Evolutionary conservation across 1,140 invertebrate species (phyloP), one percentile per base, ranked within the genome.

Genomic region (Radopholus similis): DNA sequence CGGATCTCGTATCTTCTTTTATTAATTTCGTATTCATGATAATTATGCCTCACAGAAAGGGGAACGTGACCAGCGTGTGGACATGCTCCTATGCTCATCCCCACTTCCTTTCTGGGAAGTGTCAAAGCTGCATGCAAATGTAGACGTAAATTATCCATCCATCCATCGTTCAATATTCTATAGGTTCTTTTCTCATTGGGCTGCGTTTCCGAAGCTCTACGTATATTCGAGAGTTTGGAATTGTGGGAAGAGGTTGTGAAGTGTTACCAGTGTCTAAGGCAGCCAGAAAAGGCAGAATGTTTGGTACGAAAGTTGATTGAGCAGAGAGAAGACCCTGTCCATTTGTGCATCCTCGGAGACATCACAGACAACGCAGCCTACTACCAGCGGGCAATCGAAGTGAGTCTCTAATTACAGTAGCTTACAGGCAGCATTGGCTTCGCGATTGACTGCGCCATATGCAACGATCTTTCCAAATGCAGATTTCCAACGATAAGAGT

Each of bases 161-260:
- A n/a, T n/a, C n/a, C n/a, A n/a, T n/a, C n/a, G n/a, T n/a, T n/a
- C n/a, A n/a, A n/a, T n/a, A n/a, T n/a, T n/a, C n/a, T n/a, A n/a
- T n/a, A n/a, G 13, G 63, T 71, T 38, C 53, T 71, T 26, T n/a
- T 59, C 44, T 73, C 70, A n/a, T 40, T 71, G 9, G 69, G 69
- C 9, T 71, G 69, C 26, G 9, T 73, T 38, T 63, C 69, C 11
- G 60, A 71, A 11, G 70, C 70, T 51, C n/a, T 71, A 9, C n/a
- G 21, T 21, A 71, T 73, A n/a, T 71, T 49, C 30, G 69, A 71
- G 38, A 30, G 21, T 18, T 40, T 71, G 18, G 34, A 71, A 30
- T 35, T 38, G n/a, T 71, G 69, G 69, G 66, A 70, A 21, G 42
- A 63, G 38, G 64, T 59, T 32, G 70, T 71, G 4, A 30, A 54